phyloP scores from a whole-genome alignment of 2,113 vertebrate genomes.

The Rhynchopsitta pachyrhyncha region DNA sequence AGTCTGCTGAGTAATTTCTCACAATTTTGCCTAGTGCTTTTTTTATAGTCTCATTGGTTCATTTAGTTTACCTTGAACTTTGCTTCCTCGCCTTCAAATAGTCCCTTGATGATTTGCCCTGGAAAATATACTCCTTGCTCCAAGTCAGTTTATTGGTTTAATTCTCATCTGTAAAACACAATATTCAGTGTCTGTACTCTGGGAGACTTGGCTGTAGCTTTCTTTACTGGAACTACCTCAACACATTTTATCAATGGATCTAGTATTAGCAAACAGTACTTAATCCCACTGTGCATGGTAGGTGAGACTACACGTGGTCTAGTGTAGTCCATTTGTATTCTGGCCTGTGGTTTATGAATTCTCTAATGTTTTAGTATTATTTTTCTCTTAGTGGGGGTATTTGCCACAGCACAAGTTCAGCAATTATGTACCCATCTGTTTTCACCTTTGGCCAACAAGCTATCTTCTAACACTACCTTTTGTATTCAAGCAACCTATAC shows the following conservation, averaged over 20 bases:
- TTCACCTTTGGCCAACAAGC: rapidly evolving
- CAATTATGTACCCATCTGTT: not conserved
- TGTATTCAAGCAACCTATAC: not conserved
- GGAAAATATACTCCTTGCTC: not conserved
- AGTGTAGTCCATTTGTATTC: not conserved
- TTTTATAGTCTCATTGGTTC: not conserved
- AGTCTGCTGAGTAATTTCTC: not conserved
- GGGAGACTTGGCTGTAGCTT: not conserved
- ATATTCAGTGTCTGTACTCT: not conserved
- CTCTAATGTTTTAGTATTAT: not conserved
- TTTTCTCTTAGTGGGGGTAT: not conserved
- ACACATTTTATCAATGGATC: not conserved
- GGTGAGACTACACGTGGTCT: not conserved
- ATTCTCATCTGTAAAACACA: not conserved
- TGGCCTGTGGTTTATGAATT: not conserved
- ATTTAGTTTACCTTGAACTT: not conserved
- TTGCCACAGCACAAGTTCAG: not conserved
- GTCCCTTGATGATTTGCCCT: not conserved
- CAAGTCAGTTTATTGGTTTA: not conserved
- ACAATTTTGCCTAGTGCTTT: not conserved
- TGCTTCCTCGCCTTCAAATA: not conserved
- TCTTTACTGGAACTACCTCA: not conserved
- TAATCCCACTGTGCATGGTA: not conserved
- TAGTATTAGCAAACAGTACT: not conserved
- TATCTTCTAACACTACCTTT: not conserved